These are phyloP conservation scores for Trissoscelio sp. DNA, from an alignment of 2,888 invertebrate species.

Conservation along the genomic window DNA sequence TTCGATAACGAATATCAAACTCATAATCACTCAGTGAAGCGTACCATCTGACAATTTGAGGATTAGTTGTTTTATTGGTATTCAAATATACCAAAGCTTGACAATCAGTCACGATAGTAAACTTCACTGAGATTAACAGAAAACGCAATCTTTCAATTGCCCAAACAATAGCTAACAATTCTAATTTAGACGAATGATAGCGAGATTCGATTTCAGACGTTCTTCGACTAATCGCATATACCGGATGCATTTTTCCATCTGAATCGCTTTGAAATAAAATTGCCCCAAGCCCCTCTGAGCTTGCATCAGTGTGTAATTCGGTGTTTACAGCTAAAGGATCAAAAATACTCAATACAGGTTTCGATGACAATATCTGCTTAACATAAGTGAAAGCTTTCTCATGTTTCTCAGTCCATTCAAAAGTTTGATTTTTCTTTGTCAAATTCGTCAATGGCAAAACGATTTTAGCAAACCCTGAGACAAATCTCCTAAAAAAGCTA, in stretches of 20 bases:
- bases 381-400: neutral
- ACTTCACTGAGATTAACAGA: conserved; percentile 6
- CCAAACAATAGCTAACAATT: conserved; percentile 24
- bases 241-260: neutral
- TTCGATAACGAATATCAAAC: neutral
- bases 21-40: conserved; percentile 2
- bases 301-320: conserved; percentile 6
- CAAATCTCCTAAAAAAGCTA: conserved; percentile 63
- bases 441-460: conserved; percentile 1
- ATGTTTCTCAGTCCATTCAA: neutral
- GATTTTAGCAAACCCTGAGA: conserved; percentile 27
- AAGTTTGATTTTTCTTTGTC: neutral
- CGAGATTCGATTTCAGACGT: neutral
- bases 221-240: neutral
- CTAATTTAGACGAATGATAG: conserved; percentile 16
- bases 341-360: conserved; percentile 13
- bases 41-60: conserved; percentile 9
- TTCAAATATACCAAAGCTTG: conserved; percentile 10
- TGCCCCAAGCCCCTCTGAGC: neutral
- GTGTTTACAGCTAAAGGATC: neutral
- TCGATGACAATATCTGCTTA: neutral
- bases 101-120: conserved; percentile 38
- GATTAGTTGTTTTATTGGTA: conserved; percentile 4
- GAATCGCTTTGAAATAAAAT: conserved; percentile 5
- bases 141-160: neutral